Base-by-base conservation (phyloP, 2,888 invertebrate genomes). In the Noctua comes region DNA sequence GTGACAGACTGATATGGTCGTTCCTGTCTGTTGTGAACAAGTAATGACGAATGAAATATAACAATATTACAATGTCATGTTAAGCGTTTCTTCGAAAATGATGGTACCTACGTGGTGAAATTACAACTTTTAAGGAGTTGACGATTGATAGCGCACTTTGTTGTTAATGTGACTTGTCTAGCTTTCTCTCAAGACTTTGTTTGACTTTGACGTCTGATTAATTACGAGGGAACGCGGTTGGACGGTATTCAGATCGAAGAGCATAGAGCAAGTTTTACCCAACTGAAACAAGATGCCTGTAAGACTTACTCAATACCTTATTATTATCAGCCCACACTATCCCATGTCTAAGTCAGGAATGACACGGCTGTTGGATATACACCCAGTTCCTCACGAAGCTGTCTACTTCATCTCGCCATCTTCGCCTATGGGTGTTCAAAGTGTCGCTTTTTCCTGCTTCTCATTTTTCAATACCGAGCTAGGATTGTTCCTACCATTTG, bases 1-100 rank as follows among this genome's bases (percentile, higher is more conserved):
- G 76, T 87, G 88, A 88, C 88, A 87, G 84, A 16, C 68, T 87
- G 83, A 89, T 87, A 78, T 83, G 83, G 76, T 76, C 66, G 88
- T 86, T 85, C 76, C 80, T 70, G 84, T 85, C 84, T 74, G 77
- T 78, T 85, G 81, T 70, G 70, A 83, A 79, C 82, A 78, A 73
- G 74, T 77, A 77, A 77, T 79, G 68, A 81, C 70, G 36, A 70
- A 82, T 79, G 69, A 74, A 82, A 84, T 72, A 70, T 70, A 70
- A 79, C 70, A 82, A 80, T 78, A 70, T 76, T 77, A 79, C 70
- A 82, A 68, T 68, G 40, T 86, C 57, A 79, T 68, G 16, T 57
- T 62, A 11, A 59, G 40, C 65, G 59, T 21, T 85, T 82, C 88
- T 76, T 70, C 31, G 77, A 76, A 88, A n/a, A 43, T 69, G 27